These are phyloP conservation scores for Lycaena phlaeas DNA, from an alignment of 2,888 invertebrate species.

Conservation along the genomic window DNA sequence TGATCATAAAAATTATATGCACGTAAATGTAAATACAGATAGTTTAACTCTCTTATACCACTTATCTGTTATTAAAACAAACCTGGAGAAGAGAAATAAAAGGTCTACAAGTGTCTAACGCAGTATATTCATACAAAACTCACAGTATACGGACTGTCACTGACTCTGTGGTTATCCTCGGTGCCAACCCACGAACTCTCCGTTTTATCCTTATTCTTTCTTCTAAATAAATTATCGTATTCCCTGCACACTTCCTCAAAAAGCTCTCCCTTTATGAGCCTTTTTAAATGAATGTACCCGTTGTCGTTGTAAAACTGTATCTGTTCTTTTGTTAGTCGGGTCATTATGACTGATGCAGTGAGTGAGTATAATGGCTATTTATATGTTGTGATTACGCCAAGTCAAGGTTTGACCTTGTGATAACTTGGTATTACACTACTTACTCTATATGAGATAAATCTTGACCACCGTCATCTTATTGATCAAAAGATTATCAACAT, in stretches of 20 bases:
- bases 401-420: background rate
- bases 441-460: too few relatives aligned
- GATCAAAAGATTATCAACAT: background rate
- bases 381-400: background rate
- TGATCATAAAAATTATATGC: too few relatives aligned
- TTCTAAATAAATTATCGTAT: constrained; percentile 64
- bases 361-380: background rate
- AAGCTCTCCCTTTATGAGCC: constrained; percentile 49
- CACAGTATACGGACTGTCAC: constrained; percentile 34
- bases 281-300: constrained; percentile 65
- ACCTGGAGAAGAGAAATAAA: too few relatives aligned
- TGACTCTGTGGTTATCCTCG: constrained; percentile 38
- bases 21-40: too few relatives aligned
- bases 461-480: background rate
- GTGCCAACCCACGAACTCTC: constrained; percentile 72
- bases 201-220: constrained; percentile 57
- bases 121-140: constrained; percentile 21
- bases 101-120: background rate
- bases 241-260: constrained; percentile 53
- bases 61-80: too few relatives aligned
- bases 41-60: too few relatives aligned
- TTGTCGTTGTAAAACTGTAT: constrained; percentile 63
- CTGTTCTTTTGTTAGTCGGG: constrained; percentile 50
- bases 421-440: too few relatives aligned
- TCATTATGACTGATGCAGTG: constrained; percentile 26